Base-by-base conservation (phyloP, 2,113 vertebrate genomes). In the Oceanodroma tethys region DNA sequence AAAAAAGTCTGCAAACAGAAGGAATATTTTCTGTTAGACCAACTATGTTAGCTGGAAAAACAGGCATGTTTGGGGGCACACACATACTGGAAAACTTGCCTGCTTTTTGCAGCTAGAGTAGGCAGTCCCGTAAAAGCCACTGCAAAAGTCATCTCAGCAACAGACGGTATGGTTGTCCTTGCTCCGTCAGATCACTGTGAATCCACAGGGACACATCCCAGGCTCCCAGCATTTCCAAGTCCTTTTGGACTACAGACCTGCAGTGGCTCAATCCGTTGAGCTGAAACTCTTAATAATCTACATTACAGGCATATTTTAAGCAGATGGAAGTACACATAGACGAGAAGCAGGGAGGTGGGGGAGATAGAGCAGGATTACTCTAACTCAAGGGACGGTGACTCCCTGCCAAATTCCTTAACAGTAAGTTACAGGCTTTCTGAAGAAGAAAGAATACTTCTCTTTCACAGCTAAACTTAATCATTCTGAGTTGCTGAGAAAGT, bases 361-460 rank as follows among this genome's bases (percentile, higher is more conserved):
- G 70, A 74, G 85, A 66, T 7, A 21, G 56, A 74, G 70, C 79
- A 81, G 48, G 17, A 56, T 74, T 58, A 38, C 34, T 67, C 45
- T 17, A 52, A 66, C 38, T 48, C 52, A 59, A 23, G 68, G 82
- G 55, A 92, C 94, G 80, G 36, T 0, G 34, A 85, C 88, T 85
- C 52, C 88, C 73, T 88, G 94, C 86, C 93, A 96, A 89, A 68
- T 72, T 90, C 70, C 83, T 85, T 75, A 68, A 67, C 70, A 81
- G 60, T 79, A 94, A 95, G 56, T 75, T 67, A 75, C 38, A 97
- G 56, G 42, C 53, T 92, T 85, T 73, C 76, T 75, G 60, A 52
- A 68, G 83, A 71, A 59, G 34, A 91, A 91, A 94, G 89, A 86
- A 86, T 76, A 74, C 52, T 74, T 75, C 79, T 84, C 52, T 96